These are phyloP conservation scores for Drosophila ustulata DNA, from an alignment of 2,888 invertebrate genomes.

Conservation along the genomic window DNA sequence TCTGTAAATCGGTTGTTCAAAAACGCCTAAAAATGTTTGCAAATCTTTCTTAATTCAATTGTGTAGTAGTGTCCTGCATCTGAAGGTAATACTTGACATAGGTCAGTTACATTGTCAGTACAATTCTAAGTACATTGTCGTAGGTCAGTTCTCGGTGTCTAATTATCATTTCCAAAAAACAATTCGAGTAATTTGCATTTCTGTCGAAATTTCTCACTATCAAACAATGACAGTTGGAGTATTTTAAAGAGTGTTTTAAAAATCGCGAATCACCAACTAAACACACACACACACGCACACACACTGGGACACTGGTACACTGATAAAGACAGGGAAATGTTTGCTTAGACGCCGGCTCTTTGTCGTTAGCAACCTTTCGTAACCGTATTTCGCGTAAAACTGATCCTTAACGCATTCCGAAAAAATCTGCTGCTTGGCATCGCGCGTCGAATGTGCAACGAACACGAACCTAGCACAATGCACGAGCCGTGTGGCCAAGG, in stretches of 20 bases:
- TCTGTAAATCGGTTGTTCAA: conserved; percentile 30
- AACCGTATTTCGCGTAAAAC: conserved; percentile 85
- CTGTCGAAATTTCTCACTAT: background rate
- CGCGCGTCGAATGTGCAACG: conserved; percentile 78
- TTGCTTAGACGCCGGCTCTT: conserved; percentile 67
- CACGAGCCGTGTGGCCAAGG: conserved; percentile 60
- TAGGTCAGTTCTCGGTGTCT: conserved; percentile 59
- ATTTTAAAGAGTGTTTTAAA: conserved; percentile 30
- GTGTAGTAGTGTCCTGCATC: conserved; percentile 31
- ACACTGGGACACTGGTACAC: conserved; percentile 27
- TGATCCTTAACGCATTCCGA: conserved; percentile 84
- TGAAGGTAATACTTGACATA: conserved; percentile 36
- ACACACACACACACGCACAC: conserved; percentile 23
- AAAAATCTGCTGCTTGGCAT: conserved; percentile 76
- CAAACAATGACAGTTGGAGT: conserved; percentile 3
- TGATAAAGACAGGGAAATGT: conserved; percentile 54
- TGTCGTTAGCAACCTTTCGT: conserved; percentile 83
- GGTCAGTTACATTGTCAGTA: conserved; percentile 57
- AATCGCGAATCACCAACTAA: conserved; percentile 25
- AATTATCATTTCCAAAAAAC: background rate
- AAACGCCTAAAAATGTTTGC: conserved; percentile 39
- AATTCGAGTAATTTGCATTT: background rate
- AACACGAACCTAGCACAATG: conserved; percentile 73
- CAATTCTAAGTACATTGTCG: conserved; percentile 26
- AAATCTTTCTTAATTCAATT: conserved; percentile 26